Percentiles rank a stretch among this genome's conserved stretches.
Evolutionary conservation across 2,797 vertebrate genomes (phyloP).

Genomic region (Lithobates pipiens): DNA sequence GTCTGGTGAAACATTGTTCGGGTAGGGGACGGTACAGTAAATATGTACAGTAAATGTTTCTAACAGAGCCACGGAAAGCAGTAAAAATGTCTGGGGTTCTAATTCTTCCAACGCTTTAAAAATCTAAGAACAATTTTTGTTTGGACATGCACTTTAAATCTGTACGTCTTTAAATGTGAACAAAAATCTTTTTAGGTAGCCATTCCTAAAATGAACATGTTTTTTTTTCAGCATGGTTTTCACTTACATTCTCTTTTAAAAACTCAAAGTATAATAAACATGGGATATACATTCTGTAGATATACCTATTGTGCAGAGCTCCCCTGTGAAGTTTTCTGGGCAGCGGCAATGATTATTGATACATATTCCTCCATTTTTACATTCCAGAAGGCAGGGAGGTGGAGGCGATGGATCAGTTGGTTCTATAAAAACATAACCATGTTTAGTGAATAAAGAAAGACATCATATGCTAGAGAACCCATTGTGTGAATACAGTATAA

Average conservation of each 20-base stretch:
- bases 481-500: too few relatives aligned
- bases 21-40: too few relatives aligned
- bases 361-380: conserved; percentile 64
- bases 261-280: not conserved
- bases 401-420: not conserved
- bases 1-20: too few relatives aligned
- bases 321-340: conserved; percentile 67
- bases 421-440: conserved; percentile 57
- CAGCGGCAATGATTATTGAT: conserved; percentile 61
- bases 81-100: too few relatives aligned
- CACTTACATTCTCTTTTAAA: not conserved
- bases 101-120: too few relatives aligned
- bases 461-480: not conserved
- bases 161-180: too few relatives aligned
- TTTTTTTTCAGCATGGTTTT: not conserved
- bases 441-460: not conserved
- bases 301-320: conserved; percentile 64
- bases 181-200: too few relatives aligned
- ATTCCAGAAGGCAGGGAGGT: conserved; percentile 26
- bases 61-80: too few relatives aligned
- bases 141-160: too few relatives aligned
- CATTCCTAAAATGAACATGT: too few relatives aligned
- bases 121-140: too few relatives aligned
- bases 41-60: too few relatives aligned
- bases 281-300: not conserved